Evolutionary conservation across 1,140 invertebrate genomes (phyloP), one percentile per base, ranked within the genome.

Genomic region (Bombus ignitus): DNA sequence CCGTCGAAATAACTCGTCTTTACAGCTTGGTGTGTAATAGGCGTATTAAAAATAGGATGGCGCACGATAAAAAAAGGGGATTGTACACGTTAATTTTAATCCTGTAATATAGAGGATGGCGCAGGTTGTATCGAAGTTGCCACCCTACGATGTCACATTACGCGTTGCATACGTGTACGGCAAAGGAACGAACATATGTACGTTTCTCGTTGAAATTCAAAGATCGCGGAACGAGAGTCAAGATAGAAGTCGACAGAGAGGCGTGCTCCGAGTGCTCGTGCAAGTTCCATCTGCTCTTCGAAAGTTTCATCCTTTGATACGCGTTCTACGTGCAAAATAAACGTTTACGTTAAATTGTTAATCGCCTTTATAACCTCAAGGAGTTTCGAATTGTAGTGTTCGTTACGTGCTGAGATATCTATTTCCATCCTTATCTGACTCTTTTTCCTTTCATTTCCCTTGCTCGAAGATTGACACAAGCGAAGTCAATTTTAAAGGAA

Each of bases 181-280:
- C 3, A 47, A 73, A 47, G 53, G 10, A 71, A 79, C 42, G 53
- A 39, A n/a, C 13, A 15, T 32, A 39, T 47, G 12, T 76, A 53
- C 22, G 25, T 15, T n/a, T 72, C 83, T 84, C 66, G 76, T 84
- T 84, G 77, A 62, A 72, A 84, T 84, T 84, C 83, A 79, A 62
- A 72, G 83, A 71, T 59, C 44, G 75, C 22, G 75, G 18, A 62
- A 71, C 74, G 44, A 78, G 25, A 79, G 76, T 62, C 53, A 28
- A 39, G 39, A 83, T 79, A 42, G 15, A 77, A 78, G 65, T 79
- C 25, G 3, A 25, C 13, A 1, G 10, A 25, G 22, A 44, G 25
- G 47, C 75, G 76, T 79, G 75, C 47, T 18, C 35, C 13, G 12
- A 35, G 37, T 8, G 25, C 65, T n/a, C 44, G 22, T 28, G 6